A percentile compares a stretch with the other conserved stretches of the same genome.
These are phyloP conservation scores for Drosophila ercepeae DNA, from an alignment of 1,140 invertebrate species.

Conservation along the genomic window DNA sequence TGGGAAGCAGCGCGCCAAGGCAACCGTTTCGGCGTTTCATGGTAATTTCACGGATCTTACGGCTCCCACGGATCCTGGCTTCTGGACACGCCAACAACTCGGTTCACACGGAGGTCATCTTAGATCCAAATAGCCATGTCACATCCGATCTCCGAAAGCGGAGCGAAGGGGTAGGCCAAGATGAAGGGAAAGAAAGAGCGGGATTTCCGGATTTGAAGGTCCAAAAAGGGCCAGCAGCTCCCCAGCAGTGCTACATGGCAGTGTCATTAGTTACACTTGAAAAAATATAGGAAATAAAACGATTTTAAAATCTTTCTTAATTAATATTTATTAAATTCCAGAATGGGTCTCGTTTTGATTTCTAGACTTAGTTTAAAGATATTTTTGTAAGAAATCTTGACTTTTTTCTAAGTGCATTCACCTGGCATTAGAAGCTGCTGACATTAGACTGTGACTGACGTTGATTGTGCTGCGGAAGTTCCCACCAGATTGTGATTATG, in stretches of 20 bases:
- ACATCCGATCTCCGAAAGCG: constrained; percentile 60
- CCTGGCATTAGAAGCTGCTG: constrained; percentile 41
- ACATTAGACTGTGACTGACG: constrained; percentile 12
- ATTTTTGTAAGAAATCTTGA: not conserved
- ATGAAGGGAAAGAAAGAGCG: not conserved
- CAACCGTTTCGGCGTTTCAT: constrained; percentile 62
- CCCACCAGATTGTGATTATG: constrained; percentile 73
- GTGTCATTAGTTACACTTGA: constrained; percentile 61
- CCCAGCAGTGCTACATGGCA: constrained; percentile 1
- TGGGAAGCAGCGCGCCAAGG: constrained; percentile 61
- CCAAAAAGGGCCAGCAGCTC: constrained; percentile 53
- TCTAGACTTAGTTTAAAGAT: not conserved
- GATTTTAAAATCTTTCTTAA: not conserved
- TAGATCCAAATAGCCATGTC: constrained; percentile 49
- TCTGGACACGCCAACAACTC: constrained; percentile 20
- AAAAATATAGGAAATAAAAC: not conserved
- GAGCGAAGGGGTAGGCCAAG: not conserved
- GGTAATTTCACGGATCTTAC: constrained; percentile 58
- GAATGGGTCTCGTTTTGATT: not conserved
- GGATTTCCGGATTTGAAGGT: constrained; percentile 68
- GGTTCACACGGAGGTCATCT: constrained; percentile 57
- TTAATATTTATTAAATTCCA: not conserved
- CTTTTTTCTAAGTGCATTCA: constrained; percentile 14
- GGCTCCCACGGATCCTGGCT: constrained; percentile 31
- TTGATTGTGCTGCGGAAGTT: constrained; percentile 61